Conservation (phyloP, 35 echinoderm and acorn worm species). For the Lytechinus variegatus region DNA sequence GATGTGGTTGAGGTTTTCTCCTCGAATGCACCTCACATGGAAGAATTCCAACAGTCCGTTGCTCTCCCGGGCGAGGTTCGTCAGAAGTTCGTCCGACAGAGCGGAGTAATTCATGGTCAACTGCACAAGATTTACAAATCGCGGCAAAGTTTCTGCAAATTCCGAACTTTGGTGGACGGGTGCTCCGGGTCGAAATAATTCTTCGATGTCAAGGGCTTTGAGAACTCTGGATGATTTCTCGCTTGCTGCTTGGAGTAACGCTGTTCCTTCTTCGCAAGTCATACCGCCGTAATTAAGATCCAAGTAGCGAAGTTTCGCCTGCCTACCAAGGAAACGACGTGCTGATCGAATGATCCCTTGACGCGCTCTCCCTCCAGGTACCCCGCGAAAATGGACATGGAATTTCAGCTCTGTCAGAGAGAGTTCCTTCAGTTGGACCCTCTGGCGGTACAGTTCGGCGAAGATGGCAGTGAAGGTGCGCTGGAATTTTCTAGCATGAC, state of each 20-base stretch:
- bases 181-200: slow-evolving; percentile 68
- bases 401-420: slow-evolving; percentile 75
- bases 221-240: slow-evolving; percentile 51
- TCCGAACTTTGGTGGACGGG: not conserved
- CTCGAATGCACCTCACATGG: slow-evolving; percentile 61
- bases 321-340: slow-evolving; percentile 68
- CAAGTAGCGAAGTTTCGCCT: slow-evolving; percentile 53
- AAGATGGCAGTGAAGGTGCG: slow-evolving; percentile 78
- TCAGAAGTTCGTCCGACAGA: slow-evolving; percentile 64
- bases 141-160: slow-evolving; percentile 59
- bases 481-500: slow-evolving; percentile 67
- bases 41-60: slow-evolving; percentile 57
- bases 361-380: slow-evolving; percentile 45
- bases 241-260: slow-evolving; percentile 47
- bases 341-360: slow-evolving; percentile 69
- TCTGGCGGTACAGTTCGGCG: slow-evolving; percentile 77
- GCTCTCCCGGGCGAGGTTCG: slow-evolving; percentile 10
- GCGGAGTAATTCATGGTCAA: slow-evolving; percentile 76
- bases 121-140: slow-evolving; percentile 55
- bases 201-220: slow-evolving; percentile 64
- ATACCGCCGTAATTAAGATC: slow-evolving; percentile 74
- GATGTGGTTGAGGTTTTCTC: slow-evolving; percentile 62
- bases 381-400: slow-evolving; percentile 69
- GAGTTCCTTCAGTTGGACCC: slow-evolving; percentile 81
- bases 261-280: slow-evolving; percentile 68